Base-by-base conservation (phyloP, 53 echinoderm and acorn worm species). In the Mesocentrotus franciscanus region DNA sequence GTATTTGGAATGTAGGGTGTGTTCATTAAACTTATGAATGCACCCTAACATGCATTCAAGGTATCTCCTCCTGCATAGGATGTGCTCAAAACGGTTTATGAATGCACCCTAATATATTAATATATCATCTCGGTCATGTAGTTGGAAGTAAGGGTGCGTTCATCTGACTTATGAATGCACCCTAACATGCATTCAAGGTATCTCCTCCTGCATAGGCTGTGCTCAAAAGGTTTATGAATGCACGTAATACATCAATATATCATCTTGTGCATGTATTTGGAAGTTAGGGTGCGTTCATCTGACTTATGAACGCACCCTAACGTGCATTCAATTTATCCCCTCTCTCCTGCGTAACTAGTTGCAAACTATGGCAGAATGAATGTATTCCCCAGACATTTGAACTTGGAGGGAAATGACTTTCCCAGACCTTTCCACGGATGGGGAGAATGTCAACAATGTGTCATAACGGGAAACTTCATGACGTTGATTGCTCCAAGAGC, bases 371-470 rank as follows among this genome's bases (percentile, higher is more conserved):
- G 60, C 68, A 62, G 64, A 91, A 66, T 62, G 33, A 91, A 91
- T 66, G 91, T 29, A 66, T 91, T 91, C 91, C 91, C 91, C 91
- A 91, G 91, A 91, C 61, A 24, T 64, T 56, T 66, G 91, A 91
- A 62, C 91, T 91, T 91, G 91, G 66, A 75, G 87, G 66, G 35
- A 35, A 91, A 91, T 62, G 61, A 35, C 32, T 62, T 91, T 61
- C 64, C 91, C 91, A 61, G 64, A 35, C 30, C 42, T 66, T 33
- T 91, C 91, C 35, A 1, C 61, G 7, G 62, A 29, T 1, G 4
- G 66, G 32, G 91, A 91, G 91, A 91, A 91, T 91, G 91, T 91
- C 91, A 91, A 66, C 66, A 62, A 91, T 91, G 91, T 91, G 91
- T 91, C 91, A 91, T 91, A 91, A 64, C 66, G n/a, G 91, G 4